These are phyloP conservation scores for Zosterops borbonicus DNA, from an alignment of 2,113 vertebrate species.

Conservation along the genomic window DNA sequence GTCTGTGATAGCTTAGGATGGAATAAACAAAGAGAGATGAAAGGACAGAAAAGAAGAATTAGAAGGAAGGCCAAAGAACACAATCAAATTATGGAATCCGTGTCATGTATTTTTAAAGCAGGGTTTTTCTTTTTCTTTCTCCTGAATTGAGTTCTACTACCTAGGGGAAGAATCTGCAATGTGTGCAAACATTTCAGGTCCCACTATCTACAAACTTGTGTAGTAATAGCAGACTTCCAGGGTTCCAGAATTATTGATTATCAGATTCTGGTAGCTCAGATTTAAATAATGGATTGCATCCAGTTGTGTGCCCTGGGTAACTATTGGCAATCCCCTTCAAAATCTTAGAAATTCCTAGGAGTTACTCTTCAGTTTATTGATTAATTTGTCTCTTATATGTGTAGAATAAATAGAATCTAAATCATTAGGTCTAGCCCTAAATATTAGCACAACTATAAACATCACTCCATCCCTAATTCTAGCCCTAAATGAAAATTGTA, in stretches of 20 bases:
- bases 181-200: neutral
- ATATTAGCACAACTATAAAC: neutral
- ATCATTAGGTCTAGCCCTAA: neutral
- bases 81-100: neutral
- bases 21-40: neutral
- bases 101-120: neutral
- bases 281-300: neutral
- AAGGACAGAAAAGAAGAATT: neutral
- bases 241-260: neutral
- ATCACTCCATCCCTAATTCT: neutral
- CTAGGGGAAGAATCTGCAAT: neutral
- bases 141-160: neutral
- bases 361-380: neutral
- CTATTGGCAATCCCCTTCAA: neutral
- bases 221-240: neutral
- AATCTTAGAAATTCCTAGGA: neutral
- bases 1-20: neutral
- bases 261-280: neutral
- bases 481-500: neutral
- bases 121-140: neutral
- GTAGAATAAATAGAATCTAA: neutral
- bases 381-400: neutral
- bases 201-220: neutral
- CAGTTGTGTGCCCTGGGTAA: fast-evolving
- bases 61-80: neutral